Base-by-base conservation (phyloP, 1,140 invertebrate species). In the Psilanteris sp. region DNA sequence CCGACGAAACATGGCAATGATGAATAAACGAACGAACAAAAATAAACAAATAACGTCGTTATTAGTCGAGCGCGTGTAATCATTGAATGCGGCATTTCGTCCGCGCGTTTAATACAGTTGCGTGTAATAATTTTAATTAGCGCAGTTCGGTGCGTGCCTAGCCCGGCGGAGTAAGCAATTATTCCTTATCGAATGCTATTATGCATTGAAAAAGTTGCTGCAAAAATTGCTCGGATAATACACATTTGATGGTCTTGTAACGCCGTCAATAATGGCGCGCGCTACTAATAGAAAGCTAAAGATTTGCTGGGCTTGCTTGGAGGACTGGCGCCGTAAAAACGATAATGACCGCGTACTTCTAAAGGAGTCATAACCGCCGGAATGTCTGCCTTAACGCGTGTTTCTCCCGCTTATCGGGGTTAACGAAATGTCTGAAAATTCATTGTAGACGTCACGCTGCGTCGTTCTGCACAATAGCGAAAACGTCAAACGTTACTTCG, bases 391-490 rank as follows among this genome's bases (percentile, higher is more conserved):
- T 64, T 52, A 52, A 52, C 43, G 52, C 26, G 8, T 59, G 20
- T 52, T 70, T 70, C 66, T 70, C 27, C 15, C 29, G 24, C 27
- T 59, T 50, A 70, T 52, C 44, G 66, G 44, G 36, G 27, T 70
- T 70, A 70, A 59, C 66, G 27, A 59, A 70, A 59, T 59, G 43
- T 57, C 43, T 10, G 24, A 44, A 57, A 57, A 68, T 68, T 48
- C 43, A 68, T 68, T 57, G 32, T 50, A 41, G 16, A 0, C 48
- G 64, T 68, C 64, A 68, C 64, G 64, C 50, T 32, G 52, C 41
- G 22, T 68, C 52, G 64, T 68, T 50, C 31, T 18, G 64, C 34
- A 68, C 64, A 68, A 68, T 68, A 26, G 52, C 52, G 43, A 68
- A 57, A 68, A 57, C 46, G 15, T 11, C 48, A 9, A 46, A 66